A percentile compares a stretch with the other conserved stretches of the same genome.
These are phyloP conservation scores for Empidonax traillii DNA, from an alignment of 2,113 vertebrate species.

Conservation along the genomic window DNA sequence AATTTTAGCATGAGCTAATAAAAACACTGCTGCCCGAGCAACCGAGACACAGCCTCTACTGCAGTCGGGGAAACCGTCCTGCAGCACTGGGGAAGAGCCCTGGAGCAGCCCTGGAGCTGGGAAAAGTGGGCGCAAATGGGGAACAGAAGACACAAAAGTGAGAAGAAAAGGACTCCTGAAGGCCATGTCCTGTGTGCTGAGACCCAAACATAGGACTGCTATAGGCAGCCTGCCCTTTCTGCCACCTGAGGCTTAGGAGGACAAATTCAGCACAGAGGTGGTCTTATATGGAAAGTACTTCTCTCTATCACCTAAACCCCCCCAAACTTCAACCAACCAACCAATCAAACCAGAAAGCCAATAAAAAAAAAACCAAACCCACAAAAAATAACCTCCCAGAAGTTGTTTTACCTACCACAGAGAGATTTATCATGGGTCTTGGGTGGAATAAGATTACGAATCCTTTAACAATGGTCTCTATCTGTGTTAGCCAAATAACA, in stretches of 20 bases:
- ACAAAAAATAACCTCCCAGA: background rate
- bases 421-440: background rate
- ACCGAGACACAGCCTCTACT: background rate
- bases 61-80: background rate
- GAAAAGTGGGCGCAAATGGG: background rate
- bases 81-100: background rate
- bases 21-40: background rate
- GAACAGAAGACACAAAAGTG: background rate
- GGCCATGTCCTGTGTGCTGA: background rate
- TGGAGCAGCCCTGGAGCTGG: background rate
- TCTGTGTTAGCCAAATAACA: slow-evolving; percentile 26
- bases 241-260: fast-evolving
- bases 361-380: fast-evolving
- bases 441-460: background rate
- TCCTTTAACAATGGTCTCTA: background rate
- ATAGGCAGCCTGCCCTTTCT: background rate
- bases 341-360: background rate
- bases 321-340: background rate
- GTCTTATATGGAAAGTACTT: background rate
- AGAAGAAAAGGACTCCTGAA: background rate
- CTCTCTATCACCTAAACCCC: background rate
- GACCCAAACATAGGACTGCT: background rate
- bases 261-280: background rate
- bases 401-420: background rate
- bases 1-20: background rate